Conservation (phyloP, 1,140 invertebrate genomes). For the Planococcus citri region DNA sequence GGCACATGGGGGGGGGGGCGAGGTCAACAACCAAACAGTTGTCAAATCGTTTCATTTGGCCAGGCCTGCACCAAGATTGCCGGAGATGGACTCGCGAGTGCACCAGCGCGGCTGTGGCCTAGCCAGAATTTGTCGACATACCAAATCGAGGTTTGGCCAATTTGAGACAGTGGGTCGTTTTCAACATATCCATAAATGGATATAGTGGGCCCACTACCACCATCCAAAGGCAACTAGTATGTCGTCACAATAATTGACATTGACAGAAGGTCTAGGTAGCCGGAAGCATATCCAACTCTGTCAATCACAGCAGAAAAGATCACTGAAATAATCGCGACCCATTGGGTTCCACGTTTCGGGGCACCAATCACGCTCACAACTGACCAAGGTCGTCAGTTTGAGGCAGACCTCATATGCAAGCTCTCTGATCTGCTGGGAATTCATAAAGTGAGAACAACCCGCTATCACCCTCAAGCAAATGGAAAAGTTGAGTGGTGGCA, state of each 20-base stretch:
- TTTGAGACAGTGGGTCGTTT: not conserved
- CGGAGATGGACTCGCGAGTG: not conserved
- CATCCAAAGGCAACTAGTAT: not conserved
- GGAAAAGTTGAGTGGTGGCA: constrained; percentile 31
- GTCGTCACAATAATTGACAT: constrained; percentile 28
- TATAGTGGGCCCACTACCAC: constrained; percentile 32
- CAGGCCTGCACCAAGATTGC: not conserved
- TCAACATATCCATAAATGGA: constrained; percentile 29
- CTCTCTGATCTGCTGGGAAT: not conserved
- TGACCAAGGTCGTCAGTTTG: constrained; percentile 35
- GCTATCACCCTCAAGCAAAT: constrained; percentile 34
- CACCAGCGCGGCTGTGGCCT: not conserved
- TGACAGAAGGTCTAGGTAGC: constrained; percentile 32
- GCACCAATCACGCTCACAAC: constrained; percentile 32
- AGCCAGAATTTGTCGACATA: not conserved
- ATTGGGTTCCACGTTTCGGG: constrained; percentile 34
- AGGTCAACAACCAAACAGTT: not conserved
- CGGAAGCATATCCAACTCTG: constrained; percentile 31
- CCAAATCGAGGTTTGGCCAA: not conserved
- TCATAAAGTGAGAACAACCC: constrained; percentile 28
- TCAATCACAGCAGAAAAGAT: constrained; percentile 29
- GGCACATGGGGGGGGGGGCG: not conserved
- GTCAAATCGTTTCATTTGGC: not conserved
- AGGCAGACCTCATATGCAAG: constrained; percentile 22
- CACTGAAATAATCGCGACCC: not conserved